Evolutionary conservation across 2,113 vertebrate genomes (phyloP), one percentile per base, ranked within the genome.

Genomic region (Mus spicilegus): DNA sequence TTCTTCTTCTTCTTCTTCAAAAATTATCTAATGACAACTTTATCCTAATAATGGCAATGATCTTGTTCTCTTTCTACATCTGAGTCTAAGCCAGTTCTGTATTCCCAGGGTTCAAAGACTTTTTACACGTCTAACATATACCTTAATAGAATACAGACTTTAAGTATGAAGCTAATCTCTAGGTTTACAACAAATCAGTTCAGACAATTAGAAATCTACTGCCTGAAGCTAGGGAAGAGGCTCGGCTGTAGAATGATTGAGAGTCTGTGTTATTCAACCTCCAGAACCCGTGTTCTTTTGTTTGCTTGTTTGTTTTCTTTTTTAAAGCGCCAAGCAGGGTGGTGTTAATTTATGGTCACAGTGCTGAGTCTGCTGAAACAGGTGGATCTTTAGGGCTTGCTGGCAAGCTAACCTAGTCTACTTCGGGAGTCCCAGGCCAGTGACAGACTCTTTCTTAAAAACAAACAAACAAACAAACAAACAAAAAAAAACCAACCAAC

Each of bases 121-220:
- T 87, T 54, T 81, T 58, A 51, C 30, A 63, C 26, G 85, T 46
- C 58, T 54, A 77, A 94, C 49, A 30, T 33, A 86, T 19, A 58
- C n/a, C n/a, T 69, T 73, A 82, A 28, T 49, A 42, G 77, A 58
- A 54, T 28, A 56, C 13, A 8, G 88, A 78, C 82, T 39, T 95
- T 76, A 95, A 69, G 58, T 81, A 49, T 89, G 70, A 95, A 39
- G 1, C 46, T 90, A 76, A 72, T 51, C 14, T 61, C 90, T 58
- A 58, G 22, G 1, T 4, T 93, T 69, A 91, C 97, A 98, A 75
- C 69, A 65, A 51, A 46, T 65, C 16, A 46, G 96, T 91, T 87
- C 26, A 78, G 70, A 22, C 73, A 77, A 39, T 51, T 51, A 58
- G 91, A 89, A 85, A 33, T 10, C 14, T 81, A 87, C 13, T 89